phyloP scores from a whole-genome alignment of 2,888 invertebrate species.

The Tachystola acroxantha region DNA sequence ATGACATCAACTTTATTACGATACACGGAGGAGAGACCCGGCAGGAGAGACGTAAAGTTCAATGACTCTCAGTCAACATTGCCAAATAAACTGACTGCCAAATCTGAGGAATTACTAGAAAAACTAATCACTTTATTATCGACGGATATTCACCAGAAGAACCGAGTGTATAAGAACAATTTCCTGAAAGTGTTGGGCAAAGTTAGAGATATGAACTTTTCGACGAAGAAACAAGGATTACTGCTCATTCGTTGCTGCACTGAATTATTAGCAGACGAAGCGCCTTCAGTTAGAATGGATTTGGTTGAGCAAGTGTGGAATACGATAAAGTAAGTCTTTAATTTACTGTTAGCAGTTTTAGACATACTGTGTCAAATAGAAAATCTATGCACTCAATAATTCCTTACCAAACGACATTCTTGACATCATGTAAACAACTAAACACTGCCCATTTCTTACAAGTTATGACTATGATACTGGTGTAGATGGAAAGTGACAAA shows the following conservation, averaged over 20 bases:
- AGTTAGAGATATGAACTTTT: constrained; percentile 54
- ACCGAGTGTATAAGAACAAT: constrained; percentile 68
- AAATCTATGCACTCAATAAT: neutral
- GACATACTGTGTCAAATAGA: neutral
- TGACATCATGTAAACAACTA: no score
- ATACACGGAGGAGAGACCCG: neutral
- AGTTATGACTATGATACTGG: no score
- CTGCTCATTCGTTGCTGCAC: constrained; percentile 77
- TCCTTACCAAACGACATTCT: no score
- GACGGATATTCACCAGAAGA: constrained; percentile 58
- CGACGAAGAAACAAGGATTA: constrained; percentile 60
- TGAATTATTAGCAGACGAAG: constrained; percentile 72
- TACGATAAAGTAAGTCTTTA: constrained; percentile 51
- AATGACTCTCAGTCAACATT: no score
- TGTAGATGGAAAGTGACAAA: no score
- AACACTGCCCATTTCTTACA: no score
- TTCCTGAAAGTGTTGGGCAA: constrained; percentile 48
- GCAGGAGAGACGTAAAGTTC: neutral
- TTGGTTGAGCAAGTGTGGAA: constrained; percentile 77
- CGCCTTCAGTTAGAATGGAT: constrained; percentile 54
- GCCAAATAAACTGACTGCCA: constrained; percentile 12
- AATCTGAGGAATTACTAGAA: constrained; percentile 54
- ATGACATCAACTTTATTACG: neutral
- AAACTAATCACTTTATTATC: constrained; percentile 54
- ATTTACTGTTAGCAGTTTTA: neutral